These are phyloP conservation scores for Meloe dianella DNA, from an alignment of 2,888 invertebrate genomes.

Conservation along the genomic window DNA sequence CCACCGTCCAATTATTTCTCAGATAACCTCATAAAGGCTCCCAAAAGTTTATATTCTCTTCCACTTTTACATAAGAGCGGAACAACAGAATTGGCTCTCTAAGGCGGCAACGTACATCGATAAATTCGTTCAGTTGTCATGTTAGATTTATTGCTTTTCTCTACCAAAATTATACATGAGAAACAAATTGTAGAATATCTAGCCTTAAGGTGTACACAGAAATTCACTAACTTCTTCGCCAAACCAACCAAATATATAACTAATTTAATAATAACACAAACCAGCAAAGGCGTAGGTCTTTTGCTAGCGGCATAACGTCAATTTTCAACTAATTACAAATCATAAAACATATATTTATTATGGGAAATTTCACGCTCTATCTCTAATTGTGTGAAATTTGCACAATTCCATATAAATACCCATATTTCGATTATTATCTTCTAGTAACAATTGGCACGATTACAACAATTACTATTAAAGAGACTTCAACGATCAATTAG, in stretches of 20 bases:
- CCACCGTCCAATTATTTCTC: too few relatives aligned
- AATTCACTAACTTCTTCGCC: background rate
- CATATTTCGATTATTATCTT: background rate
- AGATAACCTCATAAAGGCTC: too few relatives aligned
- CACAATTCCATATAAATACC: background rate
- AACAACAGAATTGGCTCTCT: too few relatives aligned
- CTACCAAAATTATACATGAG: background rate
- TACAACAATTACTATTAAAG: background rate
- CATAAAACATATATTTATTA: background rate
- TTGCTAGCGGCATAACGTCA: background rate
- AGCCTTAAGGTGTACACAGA: background rate
- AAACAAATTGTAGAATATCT: background rate
- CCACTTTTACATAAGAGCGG: too few relatives aligned
- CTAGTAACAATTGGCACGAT: background rate
- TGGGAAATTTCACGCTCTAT: background rate
- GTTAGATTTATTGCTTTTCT: background rate
- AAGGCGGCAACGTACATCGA: too few relatives aligned
- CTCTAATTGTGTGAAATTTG: background rate
- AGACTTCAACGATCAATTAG: background rate
- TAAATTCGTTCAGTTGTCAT: too few relatives aligned
- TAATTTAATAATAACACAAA: background rate
- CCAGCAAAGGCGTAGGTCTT: background rate
- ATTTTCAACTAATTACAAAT: background rate
- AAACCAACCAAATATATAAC: background rate
- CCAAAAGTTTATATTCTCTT: too few relatives aligned